A percentile compares a stretch with the other conserved stretches of the same genome.
phyloP scores from a whole-genome alignment of 2,113 vertebrate genomes.

The Equus przewalskii region DNA sequence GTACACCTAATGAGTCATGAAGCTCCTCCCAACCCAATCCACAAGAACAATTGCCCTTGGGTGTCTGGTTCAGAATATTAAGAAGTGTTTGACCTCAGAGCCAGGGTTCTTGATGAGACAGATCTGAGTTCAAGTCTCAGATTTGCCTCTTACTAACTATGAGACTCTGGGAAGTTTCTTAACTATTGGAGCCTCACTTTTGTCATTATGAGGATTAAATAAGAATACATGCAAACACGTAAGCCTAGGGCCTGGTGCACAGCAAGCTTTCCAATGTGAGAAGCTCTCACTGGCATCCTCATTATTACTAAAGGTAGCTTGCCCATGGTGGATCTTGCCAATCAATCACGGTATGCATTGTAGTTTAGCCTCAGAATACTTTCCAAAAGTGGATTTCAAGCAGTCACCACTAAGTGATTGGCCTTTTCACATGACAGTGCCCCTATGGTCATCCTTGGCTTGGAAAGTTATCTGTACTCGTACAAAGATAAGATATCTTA shows the following conservation, averaged over 20 bases:
- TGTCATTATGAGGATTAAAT: neutral
- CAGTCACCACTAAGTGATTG: neutral
- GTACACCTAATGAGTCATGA: neutral
- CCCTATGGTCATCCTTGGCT: neutral
- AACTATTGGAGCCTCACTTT: neutral
- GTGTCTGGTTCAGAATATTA: neutral
- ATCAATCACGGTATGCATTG: neutral
- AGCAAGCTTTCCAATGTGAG: neutral
- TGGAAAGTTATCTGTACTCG: neutral
- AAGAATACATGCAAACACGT: neutral
- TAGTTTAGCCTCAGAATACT: neutral
- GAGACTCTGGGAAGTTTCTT: neutral
- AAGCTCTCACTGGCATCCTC: neutral
- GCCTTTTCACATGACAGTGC: neutral
- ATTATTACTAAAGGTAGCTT: neutral
- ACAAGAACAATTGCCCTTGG: neutral
- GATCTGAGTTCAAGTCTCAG: neutral
- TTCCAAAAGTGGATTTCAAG: constrained; percentile 14
- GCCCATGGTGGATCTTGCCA: neutral
- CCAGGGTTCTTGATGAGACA: neutral
- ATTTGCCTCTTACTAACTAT: neutral
- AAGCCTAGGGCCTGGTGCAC: neutral
- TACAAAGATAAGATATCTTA: neutral
- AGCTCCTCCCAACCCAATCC: neutral
- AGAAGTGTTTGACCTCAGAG: neutral